phyloP scores from a whole-genome alignment of 2,888 invertebrate species.

The Horisme vitalbata region DNA sequence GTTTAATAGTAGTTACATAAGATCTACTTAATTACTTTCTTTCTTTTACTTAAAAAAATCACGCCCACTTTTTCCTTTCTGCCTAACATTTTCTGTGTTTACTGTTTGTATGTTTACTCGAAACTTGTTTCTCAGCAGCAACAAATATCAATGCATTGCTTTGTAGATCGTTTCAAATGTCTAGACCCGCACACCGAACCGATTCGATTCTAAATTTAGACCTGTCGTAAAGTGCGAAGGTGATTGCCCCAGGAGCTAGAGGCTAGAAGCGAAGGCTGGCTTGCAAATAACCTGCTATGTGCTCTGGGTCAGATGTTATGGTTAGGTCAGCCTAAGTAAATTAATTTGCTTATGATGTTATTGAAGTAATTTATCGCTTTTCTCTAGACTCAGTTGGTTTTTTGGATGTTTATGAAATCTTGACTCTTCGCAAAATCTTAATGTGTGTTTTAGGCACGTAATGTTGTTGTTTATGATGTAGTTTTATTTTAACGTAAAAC shows the following conservation, averaged over 20 bases:
- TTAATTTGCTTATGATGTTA: constrained; percentile 2
- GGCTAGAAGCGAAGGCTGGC: constrained; percentile 8
- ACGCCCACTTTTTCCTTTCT: no score
- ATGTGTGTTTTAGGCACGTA: no score
- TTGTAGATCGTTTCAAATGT: constrained; percentile 15
- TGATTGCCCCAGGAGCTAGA: constrained; percentile 10
- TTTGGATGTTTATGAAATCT: no score
- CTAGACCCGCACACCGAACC: constrained; percentile 17
- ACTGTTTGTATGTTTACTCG: background rate
- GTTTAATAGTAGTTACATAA: no score
- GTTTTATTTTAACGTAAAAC: no score
- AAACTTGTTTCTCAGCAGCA: background rate
- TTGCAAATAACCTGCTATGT: constrained; percentile 20
- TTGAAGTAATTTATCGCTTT: background rate
- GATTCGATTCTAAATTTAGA: constrained; percentile 28
- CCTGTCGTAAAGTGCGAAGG: constrained; percentile 21
- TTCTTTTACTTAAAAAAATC: no score
- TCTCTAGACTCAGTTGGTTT: background rate
- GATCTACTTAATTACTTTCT: background rate
- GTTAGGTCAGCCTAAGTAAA: constrained; percentile 7
- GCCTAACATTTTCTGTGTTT: no score
- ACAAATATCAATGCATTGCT: constrained; percentile 10
- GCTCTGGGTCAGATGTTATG: constrained; percentile 25
- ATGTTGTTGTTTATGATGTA: no score
- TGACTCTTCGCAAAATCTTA: no score